phyloP scores from a whole-genome alignment of 2,113 vertebrate species.

The Petrocephalus microphthalmus region DNA sequence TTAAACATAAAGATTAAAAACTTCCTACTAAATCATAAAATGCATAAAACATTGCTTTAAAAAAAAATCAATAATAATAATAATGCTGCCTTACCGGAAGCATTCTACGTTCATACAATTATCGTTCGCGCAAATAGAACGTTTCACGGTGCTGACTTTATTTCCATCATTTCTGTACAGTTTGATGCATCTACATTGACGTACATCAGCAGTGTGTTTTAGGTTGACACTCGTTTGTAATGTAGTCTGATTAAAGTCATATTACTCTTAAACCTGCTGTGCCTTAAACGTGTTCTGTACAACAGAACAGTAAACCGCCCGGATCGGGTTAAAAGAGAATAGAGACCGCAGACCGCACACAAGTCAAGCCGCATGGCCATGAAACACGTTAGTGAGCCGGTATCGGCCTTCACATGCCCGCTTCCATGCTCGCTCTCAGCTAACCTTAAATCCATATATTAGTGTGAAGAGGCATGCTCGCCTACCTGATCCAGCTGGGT shows the following conservation, averaged over 20 bases:
- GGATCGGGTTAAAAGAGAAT: not conserved
- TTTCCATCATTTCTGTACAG: not conserved
- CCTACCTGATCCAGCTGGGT: slow-evolving; percentile 79
- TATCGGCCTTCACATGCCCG: not conserved
- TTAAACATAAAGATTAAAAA: not conserved
- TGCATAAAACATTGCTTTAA: not conserved
- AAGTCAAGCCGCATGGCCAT: not conserved
- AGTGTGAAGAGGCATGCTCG: not conserved
- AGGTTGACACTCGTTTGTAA: not conserved
- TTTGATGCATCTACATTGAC: not conserved
- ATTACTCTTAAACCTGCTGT: not conserved
- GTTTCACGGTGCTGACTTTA: too few relatives aligned
- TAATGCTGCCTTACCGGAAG: not conserved
- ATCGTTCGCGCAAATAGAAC: not conserved
- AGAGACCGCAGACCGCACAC: not conserved
- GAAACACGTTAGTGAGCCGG: not conserved
- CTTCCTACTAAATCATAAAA: not conserved
- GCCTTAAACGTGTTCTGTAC: not conserved
- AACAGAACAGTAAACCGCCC: not conserved
- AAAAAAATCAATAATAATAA: not conserved
- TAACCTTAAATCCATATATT: not conserved
- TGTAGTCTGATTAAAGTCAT: not conserved
- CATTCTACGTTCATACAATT: not conserved
- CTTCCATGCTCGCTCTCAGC: not conserved
- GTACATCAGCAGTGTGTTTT: not conserved